These are phyloP conservation scores for Chrysocyon brachyurus DNA, from an alignment of 2,797 vertebrate species.

Conservation along the genomic window DNA sequence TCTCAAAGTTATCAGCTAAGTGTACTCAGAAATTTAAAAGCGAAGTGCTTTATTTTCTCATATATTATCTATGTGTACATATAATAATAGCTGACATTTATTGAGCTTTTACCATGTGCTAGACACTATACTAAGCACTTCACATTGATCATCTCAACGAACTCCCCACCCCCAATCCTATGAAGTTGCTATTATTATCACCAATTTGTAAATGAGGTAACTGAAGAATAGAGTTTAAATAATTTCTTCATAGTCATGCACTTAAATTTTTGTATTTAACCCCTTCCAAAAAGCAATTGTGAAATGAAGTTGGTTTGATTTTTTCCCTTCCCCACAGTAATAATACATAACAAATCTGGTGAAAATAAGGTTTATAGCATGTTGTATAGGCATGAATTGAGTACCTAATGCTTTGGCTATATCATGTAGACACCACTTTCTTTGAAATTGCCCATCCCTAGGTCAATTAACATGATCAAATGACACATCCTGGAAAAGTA, in stretches of 20 bases:
- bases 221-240: not conserved
- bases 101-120: not conserved
- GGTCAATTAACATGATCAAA: not conserved
- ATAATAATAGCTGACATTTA: conserved; percentile 50
- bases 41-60: conserved; percentile 58
- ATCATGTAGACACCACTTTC: not conserved
- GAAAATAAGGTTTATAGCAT: not conserved
- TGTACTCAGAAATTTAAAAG: conserved; percentile 68
- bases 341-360: not conserved
- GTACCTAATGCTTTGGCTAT: not conserved
- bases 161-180: not conserved
- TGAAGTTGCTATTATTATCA: not conserved
- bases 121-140: conserved; percentile 25
- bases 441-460: not conserved
- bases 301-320: not conserved
- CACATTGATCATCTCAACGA: conserved; percentile 48
- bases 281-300: not conserved
- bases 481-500: not conserved
- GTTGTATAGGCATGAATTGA: not conserved
- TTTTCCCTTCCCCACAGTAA: not conserved
- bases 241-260: not conserved
- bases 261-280: not conserved
- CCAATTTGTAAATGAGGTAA: not conserved
- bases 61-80: conserved; percentile 59
- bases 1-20: conserved; percentile 33